Evolutionary conservation across 2,113 vertebrate genomes (phyloP).

Genomic region (Craseonycteris thonglongyai): DNA sequence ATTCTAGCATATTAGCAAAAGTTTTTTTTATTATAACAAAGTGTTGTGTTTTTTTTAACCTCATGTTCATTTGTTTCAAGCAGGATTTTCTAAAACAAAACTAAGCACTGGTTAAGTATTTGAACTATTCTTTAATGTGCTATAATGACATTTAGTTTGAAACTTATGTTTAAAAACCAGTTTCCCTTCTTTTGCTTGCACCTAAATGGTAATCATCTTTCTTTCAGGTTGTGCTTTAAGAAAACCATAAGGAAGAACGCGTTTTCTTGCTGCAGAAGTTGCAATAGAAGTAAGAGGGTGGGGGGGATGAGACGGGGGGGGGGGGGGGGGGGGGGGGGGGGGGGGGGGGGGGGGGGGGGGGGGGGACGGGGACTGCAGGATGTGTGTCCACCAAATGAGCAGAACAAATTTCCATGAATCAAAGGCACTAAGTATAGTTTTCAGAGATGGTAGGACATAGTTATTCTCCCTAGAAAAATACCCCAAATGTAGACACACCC

Average conservation of each 20-base stretch:
- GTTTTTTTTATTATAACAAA: neutral
- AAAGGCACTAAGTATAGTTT: slow-evolving; percentile 70
- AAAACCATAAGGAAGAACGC: slow-evolving; percentile 10
- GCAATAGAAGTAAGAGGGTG: slow-evolving; percentile 54
- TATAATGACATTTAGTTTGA: slow-evolving; percentile 40
- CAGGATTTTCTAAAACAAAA: slow-evolving; percentile 50
- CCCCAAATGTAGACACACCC: slow-evolving; percentile 54
- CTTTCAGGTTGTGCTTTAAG: slow-evolving; percentile 54
- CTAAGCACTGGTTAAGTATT: slow-evolving; percentile 21
- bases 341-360: too few species aligned
- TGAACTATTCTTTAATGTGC: slow-evolving; percentile 34
- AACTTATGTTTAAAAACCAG: slow-evolving; percentile 50
- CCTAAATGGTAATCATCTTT: slow-evolving; percentile 48
- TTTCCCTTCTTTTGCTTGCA: neutral
- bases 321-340: too few species aligned
- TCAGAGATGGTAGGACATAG: slow-evolving; percentile 66
- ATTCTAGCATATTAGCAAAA: neutral
- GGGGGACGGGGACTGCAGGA: slow-evolving; percentile 41
- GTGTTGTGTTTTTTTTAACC: neutral
- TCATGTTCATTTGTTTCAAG: slow-evolving; percentile 36
- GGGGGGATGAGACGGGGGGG: too few species aligned
- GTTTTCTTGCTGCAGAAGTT: slow-evolving; percentile 53
- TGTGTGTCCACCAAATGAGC: slow-evolving; percentile 58
- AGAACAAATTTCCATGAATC: slow-evolving; percentile 72
- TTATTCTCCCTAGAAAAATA: slow-evolving; percentile 69